Conservation (phyloP, 2,888 invertebrate genomes). For the Fragum whitleyi region DNA sequence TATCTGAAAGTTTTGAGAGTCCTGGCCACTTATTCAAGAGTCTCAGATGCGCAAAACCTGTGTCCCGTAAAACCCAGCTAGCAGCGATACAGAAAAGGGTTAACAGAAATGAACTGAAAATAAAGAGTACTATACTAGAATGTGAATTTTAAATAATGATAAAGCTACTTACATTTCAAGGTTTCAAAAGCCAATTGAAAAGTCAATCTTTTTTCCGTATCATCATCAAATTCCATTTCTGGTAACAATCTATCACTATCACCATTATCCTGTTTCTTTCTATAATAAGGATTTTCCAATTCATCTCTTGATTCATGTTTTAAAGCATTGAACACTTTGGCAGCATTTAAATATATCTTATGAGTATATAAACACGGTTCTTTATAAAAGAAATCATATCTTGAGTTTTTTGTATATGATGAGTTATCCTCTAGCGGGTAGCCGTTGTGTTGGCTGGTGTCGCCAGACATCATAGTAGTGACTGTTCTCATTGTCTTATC, state of each 20-base stretch:
- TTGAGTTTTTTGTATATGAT: slow-evolving; percentile 44
- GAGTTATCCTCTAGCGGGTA: slow-evolving; percentile 27
- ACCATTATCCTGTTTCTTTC: slow-evolving; percentile 49
- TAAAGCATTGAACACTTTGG: slow-evolving; percentile 76
- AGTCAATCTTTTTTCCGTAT: slow-evolving; percentile 78
- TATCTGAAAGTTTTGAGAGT: too few relatives aligned
- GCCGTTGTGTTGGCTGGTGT: slow-evolving; percentile 50
- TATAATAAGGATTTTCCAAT: slow-evolving; percentile 64
- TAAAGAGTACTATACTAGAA: too few relatives aligned
- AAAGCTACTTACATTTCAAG: slow-evolving; percentile 82
- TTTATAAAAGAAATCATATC: slow-evolving; percentile 74
- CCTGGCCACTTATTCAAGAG: too few relatives aligned
- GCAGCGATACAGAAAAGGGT: too few relatives aligned
- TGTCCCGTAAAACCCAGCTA: too few relatives aligned
- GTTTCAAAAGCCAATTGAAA: slow-evolving; percentile 81
- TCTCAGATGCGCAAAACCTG: too few relatives aligned
- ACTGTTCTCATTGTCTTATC: slow-evolving; percentile 58
- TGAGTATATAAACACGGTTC: slow-evolving; percentile 80
- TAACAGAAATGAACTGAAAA: too few relatives aligned
- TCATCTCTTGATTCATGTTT: slow-evolving; percentile 70
- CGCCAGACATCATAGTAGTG: slow-evolving; percentile 55
- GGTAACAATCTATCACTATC: slow-evolving; percentile 49
- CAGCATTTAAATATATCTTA: slow-evolving; percentile 75
- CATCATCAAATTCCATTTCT: slow-evolving; percentile 76
- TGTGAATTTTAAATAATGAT: too few relatives aligned